Percentiles rank a stretch among this genome's conserved stretches.
These are phyloP conservation scores for Cantharis flavilabris DNA, from an alignment of 2,888 invertebrate species.

Conservation along the genomic window DNA sequence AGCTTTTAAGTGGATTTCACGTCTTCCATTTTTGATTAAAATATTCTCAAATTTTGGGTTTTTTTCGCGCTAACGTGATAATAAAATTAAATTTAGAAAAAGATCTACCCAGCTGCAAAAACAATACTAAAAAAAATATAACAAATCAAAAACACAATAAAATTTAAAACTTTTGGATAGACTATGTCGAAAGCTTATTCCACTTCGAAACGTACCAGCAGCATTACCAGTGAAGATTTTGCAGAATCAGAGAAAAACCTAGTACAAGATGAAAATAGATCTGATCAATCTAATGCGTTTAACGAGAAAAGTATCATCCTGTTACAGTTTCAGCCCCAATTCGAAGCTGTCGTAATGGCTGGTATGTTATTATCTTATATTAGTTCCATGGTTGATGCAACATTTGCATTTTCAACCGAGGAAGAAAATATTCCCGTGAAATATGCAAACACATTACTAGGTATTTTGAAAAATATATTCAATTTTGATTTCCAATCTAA, in stretches of 20 bases:
- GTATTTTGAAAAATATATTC: neutral
- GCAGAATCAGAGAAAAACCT: neutral
- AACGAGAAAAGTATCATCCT: constrained; percentile 24
- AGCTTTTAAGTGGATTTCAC: neutral
- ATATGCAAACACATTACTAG: neutral
- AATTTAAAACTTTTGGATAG: neutral
- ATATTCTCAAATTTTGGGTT: neutral
- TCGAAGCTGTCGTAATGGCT: constrained; percentile 9
- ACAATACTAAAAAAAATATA: neutral
- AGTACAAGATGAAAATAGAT: neutral
- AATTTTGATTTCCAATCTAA: neutral
- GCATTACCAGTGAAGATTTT: neutral
- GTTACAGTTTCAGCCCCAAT: constrained; percentile 33
- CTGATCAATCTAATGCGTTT: neutral
- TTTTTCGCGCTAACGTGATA: neutral
- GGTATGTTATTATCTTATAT: constrained; percentile 17
- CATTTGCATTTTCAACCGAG: constrained; percentile 4
- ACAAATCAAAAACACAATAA: neutral
- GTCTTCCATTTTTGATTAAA: neutral
- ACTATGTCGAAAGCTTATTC: neutral
- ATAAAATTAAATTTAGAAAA: neutral
- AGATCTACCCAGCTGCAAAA: neutral
- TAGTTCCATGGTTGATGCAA: constrained; percentile 17
- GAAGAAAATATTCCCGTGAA: neutral
- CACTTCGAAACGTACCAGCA: neutral